Evolutionary conservation across 2,113 vertebrate genomes (phyloP).

Genomic region (Macrotus californicus): DNA sequence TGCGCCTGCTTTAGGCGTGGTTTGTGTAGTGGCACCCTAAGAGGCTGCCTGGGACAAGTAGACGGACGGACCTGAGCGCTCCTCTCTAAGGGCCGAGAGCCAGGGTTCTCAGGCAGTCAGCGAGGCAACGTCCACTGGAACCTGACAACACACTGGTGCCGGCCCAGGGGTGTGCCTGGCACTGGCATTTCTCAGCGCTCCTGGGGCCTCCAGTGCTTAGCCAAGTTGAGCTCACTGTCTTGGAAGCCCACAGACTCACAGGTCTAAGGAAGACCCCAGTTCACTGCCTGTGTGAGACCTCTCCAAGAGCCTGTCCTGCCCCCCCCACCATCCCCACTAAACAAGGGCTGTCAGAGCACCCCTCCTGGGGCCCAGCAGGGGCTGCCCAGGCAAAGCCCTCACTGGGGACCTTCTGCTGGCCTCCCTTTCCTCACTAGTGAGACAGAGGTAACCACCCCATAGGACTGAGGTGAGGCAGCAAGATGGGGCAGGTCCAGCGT

Average conservation of each 20-base stretch:
- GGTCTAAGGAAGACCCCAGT: not conserved
- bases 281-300: not conserved
- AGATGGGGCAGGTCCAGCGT: not conserved
- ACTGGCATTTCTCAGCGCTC: not conserved
- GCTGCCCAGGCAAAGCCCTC: not conserved
- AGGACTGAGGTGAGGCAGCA: not conserved
- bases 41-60: not conserved
- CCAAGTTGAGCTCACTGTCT: not conserved
- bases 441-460: not conserved
- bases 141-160: no score
- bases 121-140: rapidly evolving
- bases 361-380: not conserved
- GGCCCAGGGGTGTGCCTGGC: not conserved
- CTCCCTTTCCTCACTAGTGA: not conserved
- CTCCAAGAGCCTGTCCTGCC: not conserved
- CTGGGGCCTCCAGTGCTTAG: not conserved
- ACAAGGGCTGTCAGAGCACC: not conserved
- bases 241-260: not conserved
- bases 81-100: not conserved
- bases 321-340: not conserved
- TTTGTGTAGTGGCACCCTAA: not conserved
- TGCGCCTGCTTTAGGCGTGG: not conserved
- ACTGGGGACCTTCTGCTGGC: not conserved
- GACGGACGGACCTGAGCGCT: not conserved
- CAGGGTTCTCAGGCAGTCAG: not conserved